Percentiles rank a stretch among this genome's conserved stretches.
Conservation (phyloP, 2,113 vertebrate species). For the Alectura lathami region DNA sequence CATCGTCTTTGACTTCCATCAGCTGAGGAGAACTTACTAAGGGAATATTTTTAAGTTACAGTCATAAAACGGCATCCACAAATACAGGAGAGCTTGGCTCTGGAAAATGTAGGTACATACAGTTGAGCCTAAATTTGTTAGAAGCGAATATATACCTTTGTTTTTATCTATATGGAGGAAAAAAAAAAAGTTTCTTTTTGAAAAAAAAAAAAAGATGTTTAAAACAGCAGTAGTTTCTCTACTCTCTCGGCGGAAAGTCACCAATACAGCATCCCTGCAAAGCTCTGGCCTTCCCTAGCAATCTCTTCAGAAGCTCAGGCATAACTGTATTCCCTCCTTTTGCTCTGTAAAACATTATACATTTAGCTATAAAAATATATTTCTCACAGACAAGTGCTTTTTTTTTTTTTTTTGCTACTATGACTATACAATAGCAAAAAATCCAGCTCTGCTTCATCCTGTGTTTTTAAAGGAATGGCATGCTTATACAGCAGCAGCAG, state of each 20-base stretch:
- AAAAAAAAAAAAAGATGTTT: background rate
- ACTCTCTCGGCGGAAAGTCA: background rate
- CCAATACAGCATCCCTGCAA: background rate
- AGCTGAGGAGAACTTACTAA: conserved; percentile 59
- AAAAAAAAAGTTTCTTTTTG: background rate
- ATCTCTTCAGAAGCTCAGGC: background rate
- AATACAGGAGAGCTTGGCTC: background rate
- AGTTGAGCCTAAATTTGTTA: background rate
- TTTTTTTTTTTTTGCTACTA: background rate
- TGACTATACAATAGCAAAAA: background rate
- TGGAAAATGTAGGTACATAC: background rate
- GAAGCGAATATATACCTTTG: background rate
- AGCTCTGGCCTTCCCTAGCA: background rate
- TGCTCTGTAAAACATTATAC: background rate
- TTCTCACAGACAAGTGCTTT: background rate
- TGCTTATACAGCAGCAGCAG: background rate
- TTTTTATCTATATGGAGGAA: background rate
- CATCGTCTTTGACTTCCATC: conserved; percentile 65
- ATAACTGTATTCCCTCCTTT: background rate
- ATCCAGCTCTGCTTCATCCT: background rate
- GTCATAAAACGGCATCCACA: background rate
- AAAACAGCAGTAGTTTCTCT: background rate
- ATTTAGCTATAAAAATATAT: background rate
- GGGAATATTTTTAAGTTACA: conserved; percentile 10
- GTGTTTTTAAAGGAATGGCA: background rate